These are phyloP conservation scores for Sebastes schlegelii DNA, from an alignment of 2,113 vertebrate genomes.

Conservation along the genomic window DNA sequence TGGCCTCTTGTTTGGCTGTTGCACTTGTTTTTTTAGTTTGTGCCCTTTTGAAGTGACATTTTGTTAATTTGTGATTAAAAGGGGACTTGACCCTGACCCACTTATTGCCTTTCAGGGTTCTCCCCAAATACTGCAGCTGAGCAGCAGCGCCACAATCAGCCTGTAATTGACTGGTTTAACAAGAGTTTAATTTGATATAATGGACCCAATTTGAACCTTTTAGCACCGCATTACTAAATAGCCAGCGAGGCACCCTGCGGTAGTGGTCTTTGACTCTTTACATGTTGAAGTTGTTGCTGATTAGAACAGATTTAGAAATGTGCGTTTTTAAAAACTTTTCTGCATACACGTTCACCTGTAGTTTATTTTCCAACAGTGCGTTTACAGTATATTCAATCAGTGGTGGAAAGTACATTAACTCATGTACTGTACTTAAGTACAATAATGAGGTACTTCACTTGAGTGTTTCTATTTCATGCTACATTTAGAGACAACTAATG, in stretches of 20 bases:
- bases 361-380: neutral
- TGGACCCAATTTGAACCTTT: constrained; percentile 32
- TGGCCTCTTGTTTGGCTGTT: constrained; percentile 9
- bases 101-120: constrained; percentile 24
- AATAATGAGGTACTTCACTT: neutral
- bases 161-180: constrained; percentile 49
- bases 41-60: constrained; percentile 49
- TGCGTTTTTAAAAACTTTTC: neutral
- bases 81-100: constrained; percentile 38
- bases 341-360: neutral
- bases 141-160: constrained; percentile 4
- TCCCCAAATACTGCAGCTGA: constrained; percentile 5
- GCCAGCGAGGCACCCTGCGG: neutral
- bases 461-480: neutral
- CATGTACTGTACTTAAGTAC: neutral
- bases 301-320: neutral
- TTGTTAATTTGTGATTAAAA: constrained; percentile 54
- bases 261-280: neutral
- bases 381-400: too few species aligned
- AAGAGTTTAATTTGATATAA: constrained; percentile 54
- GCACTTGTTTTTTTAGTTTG: constrained; percentile 7
- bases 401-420: neutral
- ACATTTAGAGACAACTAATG: neutral
- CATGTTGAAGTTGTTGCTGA: constrained; percentile 6
- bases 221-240: constrained; percentile 6